Percentiles rank a stretch among this genome's conserved stretches.
Evolutionary conservation across 2,888 invertebrate species (phyloP).

Genomic region (Caenorhabditis sinica): DNA sequence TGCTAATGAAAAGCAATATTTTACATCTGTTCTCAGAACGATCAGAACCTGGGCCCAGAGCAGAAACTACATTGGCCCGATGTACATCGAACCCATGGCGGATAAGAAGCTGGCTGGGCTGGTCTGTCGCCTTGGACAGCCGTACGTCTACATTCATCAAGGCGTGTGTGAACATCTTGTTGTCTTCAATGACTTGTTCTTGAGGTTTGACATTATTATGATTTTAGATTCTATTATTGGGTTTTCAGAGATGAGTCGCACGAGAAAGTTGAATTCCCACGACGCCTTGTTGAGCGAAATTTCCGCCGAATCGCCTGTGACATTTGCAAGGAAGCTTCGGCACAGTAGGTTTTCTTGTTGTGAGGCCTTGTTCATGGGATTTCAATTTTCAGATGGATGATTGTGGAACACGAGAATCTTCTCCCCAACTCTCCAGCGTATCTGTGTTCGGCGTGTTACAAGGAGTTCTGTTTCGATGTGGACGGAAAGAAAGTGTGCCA

Average conservation of each 20-base stretch:
- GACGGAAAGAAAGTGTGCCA: constrained; percentile 59
- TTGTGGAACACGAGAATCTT: constrained; percentile 62
- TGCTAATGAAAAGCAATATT: neutral
- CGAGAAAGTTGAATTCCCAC: constrained; percentile 39
- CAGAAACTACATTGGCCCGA: constrained; percentile 85
- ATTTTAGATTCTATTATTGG: neutral
- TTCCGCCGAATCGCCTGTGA: constrained; percentile 69
- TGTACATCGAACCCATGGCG: constrained; percentile 84
- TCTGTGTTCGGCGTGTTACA: constrained; percentile 66
- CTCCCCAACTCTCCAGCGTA: constrained; percentile 61
- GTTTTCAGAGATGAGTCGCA: constrained; percentile 53
- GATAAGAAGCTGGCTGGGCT: constrained; percentile 85
- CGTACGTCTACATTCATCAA: constrained; percentile 93
- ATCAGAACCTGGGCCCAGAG: constrained; percentile 87
- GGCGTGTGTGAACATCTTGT: constrained; percentile 94
- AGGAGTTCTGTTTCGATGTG: constrained; percentile 62
- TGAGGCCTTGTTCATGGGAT: neutral
- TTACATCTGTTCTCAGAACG: constrained; percentile 78
- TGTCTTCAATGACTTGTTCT: constrained; percentile 89
- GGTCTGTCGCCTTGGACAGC: constrained; percentile 87
- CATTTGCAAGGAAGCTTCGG: constrained; percentile 64
- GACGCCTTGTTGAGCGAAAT: constrained; percentile 66
- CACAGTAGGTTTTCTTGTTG: constrained; percentile 58
- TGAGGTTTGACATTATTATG: constrained; percentile 47
- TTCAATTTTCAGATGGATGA: constrained; percentile 64